phyloP scores from a whole-genome alignment of 2,888 invertebrate species.

The Melikaiella ostensackeni region DNA sequence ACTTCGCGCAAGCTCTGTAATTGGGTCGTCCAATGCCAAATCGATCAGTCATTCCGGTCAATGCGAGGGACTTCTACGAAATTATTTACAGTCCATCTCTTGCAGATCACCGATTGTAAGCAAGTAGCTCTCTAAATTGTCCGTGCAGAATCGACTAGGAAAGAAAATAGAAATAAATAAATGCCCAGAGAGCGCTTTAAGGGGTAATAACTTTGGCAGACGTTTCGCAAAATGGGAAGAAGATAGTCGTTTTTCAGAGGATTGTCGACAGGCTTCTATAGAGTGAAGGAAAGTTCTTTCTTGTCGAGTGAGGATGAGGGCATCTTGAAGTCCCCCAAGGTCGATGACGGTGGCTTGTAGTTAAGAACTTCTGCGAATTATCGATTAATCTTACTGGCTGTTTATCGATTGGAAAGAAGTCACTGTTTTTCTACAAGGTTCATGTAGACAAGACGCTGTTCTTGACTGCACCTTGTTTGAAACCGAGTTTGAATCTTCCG shows the following conservation, averaged over 20 bases:
- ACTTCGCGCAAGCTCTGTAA: slow-evolving; percentile 54
- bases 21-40: slow-evolving; percentile 57
- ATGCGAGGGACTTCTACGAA: slow-evolving; percentile 52
- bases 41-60: slow-evolving; percentile 53
- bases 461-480: not conserved
- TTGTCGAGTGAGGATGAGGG: not conserved
- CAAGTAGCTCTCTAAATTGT: slow-evolving; percentile 19
- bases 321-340: not conserved
- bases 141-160: not conserved
- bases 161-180: not conserved
- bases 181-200: not conserved
- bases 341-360: slow-evolving; percentile 10
- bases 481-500: not conserved
- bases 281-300: slow-evolving; percentile 4
- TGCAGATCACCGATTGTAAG: slow-evolving; percentile 41
- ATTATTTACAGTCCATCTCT: slow-evolving; percentile 57
- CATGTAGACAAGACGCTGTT: not conserved
- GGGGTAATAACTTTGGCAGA: not conserved
- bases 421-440: not conserved
- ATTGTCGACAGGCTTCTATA: not conserved
- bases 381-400: not conserved
- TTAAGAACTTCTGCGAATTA: slow-evolving; percentile 14
- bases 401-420: not conserved
- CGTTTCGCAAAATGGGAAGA: not conserved
- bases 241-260: slow-evolving; percentile 11